A percentile compares a stretch with the other conserved stretches of the same genome.
These are phyloP conservation scores for Hippoglossus hippoglossus DNA, from an alignment of 2,797 vertebrate genomes.

Conservation along the genomic window DNA sequence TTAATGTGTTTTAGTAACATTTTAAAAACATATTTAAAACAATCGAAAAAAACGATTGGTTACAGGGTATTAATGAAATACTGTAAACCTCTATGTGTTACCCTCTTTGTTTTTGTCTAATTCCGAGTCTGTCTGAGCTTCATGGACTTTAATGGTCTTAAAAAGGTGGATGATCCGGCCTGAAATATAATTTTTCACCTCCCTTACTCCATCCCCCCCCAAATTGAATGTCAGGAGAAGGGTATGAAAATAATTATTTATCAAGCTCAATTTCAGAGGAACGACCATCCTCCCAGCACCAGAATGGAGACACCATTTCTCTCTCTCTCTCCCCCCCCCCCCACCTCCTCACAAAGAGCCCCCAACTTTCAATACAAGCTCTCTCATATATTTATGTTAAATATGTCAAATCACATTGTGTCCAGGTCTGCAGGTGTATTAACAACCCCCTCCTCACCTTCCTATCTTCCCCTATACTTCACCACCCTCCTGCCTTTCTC, in stretches of 20 bases:
- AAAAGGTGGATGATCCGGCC: conserved; percentile 82
- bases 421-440: conserved; percentile 83
- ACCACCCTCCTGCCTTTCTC: conserved; percentile 59
- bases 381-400: conserved; percentile 88
- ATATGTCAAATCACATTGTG: conserved; percentile 88
- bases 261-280: conserved; percentile 78
- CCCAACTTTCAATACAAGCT: conserved; percentile 38
- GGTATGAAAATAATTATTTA: conserved; percentile 86
- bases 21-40: neutral
- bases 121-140: conserved; percentile 11
- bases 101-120: conserved; percentile 4
- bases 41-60: neutral
- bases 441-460: conserved; percentile 73
- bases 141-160: conserved; percentile 68
- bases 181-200: conserved; percentile 56
- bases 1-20: neutral
- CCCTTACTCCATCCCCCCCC: conserved; percentile 72
- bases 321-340: conserved; percentile 8
- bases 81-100: neutral
- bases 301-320: conserved; percentile 18
- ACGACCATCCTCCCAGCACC: conserved; percentile 28
- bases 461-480: conserved; percentile 48
- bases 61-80: neutral
- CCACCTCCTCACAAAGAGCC: conserved; percentile 17
- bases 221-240: conserved; percentile 84